Evolutionary conservation across 2,113 vertebrate genomes (phyloP).

Genomic region (Lagopus muta): DNA sequence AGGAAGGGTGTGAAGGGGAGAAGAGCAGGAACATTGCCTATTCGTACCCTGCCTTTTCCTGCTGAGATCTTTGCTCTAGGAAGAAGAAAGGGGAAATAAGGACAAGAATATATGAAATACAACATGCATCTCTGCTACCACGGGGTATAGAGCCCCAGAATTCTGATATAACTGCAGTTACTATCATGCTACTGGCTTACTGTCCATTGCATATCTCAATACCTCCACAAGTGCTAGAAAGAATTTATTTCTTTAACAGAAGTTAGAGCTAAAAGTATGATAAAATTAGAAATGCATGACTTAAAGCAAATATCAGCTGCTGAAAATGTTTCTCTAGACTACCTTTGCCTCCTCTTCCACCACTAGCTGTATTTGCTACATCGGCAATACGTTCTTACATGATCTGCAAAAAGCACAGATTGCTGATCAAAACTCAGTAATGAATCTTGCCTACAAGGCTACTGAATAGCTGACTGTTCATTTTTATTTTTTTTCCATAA

Average conservation of each 20-base stretch:
- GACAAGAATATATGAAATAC: not conserved
- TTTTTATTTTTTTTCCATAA: not conserved
- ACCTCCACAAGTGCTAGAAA: not conserved
- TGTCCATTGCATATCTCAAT: no score
- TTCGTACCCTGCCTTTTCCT: not conserved
- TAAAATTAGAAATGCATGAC: not conserved
- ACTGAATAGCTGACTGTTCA: not conserved
- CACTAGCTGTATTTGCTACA: not conserved
- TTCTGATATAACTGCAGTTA: not conserved
- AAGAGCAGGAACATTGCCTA: not conserved
- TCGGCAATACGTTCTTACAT: not conserved
- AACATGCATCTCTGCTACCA: not conserved
- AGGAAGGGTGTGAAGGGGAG: not conserved
- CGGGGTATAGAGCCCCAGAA: not conserved
- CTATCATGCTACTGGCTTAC: not conserved
- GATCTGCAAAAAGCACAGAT: not conserved
- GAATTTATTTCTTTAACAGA: not conserved
- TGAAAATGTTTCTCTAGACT: not conserved
- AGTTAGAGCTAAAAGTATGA: not conserved
- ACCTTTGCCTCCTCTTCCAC: not conserved
- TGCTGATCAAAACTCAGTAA: not conserved
- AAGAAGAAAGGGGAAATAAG: not conserved
- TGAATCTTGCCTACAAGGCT: not conserved
- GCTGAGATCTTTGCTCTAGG: not conserved
- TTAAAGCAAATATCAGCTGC: not conserved